Percentiles rank a stretch among this genome's conserved stretches.
Evolutionary conservation across 2,797 vertebrate genomes (phyloP).

Genomic region (Helostoma temminkii): DNA sequence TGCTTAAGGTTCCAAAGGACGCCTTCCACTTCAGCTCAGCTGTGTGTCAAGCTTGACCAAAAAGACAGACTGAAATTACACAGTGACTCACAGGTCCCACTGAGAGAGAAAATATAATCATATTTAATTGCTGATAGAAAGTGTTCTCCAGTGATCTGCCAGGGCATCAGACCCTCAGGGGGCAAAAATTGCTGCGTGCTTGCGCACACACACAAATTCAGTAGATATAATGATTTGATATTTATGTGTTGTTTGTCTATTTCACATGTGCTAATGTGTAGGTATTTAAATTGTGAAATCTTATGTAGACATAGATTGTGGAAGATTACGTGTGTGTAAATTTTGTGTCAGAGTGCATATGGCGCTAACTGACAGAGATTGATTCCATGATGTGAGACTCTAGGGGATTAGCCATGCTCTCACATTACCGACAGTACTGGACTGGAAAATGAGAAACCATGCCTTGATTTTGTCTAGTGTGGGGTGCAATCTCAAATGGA

Average conservation of each 20-base stretch:
- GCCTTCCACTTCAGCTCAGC: slow-evolving; percentile 26
- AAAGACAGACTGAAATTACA: slow-evolving; percentile 67
- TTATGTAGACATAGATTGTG: slow-evolving; percentile 14
- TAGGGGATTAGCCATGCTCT: slow-evolving; percentile 78
- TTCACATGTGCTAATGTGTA: slow-evolving; percentile 21
- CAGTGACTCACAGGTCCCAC: slow-evolving; percentile 65
- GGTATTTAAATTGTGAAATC: slow-evolving; percentile 26
- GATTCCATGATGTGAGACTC: slow-evolving; percentile 77
- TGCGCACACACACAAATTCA: slow-evolving; percentile 23
- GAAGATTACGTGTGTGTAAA: slow-evolving; percentile 4
- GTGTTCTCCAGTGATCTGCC: slow-evolving; percentile 63
- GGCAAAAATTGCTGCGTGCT: slow-evolving; percentile 30
- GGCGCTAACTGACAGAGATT: slow-evolving; percentile 64
- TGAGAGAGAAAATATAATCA: slow-evolving; percentile 71
- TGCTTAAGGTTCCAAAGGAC: slow-evolving; percentile 24
- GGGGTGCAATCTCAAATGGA: slow-evolving; percentile 39
- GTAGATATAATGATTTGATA: slow-evolving; percentile 43
- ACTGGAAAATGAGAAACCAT: slow-evolving; percentile 86
- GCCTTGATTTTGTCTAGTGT: slow-evolving; percentile 74
- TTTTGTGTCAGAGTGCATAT: slow-evolving; percentile 48
- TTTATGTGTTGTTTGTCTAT: slow-evolving; percentile 35
- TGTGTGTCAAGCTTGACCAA: slow-evolving; percentile 36
- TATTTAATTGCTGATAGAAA: slow-evolving; percentile 78
- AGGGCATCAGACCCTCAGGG: slow-evolving; percentile 63
- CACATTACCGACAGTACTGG: slow-evolving; percentile 84